Evolutionary conservation across 2,888 invertebrate genomes (phyloP).

Genomic region (Agapetus fuscipes): DNA sequence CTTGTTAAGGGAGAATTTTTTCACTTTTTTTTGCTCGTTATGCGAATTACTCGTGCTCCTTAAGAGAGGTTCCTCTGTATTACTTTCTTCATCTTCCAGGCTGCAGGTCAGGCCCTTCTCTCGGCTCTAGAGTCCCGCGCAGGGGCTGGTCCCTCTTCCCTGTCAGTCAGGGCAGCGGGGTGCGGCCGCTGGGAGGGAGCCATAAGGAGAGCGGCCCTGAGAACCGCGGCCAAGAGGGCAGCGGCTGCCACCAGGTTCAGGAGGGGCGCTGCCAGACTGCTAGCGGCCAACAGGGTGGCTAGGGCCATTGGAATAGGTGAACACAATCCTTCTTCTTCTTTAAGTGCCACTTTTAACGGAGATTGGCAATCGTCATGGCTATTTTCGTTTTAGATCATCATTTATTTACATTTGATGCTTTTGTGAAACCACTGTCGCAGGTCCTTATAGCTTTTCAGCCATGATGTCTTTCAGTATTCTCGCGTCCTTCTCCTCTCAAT

Average conservation of each 20-base stretch:
- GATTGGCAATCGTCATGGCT: too few species aligned
- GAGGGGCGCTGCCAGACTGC: conserved; percentile 14
- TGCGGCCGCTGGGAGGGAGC: conserved; percentile 18
- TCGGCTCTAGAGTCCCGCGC: conserved; percentile 14
- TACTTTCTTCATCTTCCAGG: too few species aligned
- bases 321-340: neutral
- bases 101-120: conserved; percentile 13
- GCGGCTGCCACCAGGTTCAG: conserved; percentile 14
- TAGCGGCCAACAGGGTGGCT: conserved; percentile 17
- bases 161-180: conserved; percentile 12
- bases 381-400: too few species aligned
- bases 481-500: too few species aligned
- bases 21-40: too few species aligned
- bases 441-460: too few species aligned
- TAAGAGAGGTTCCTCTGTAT: neutral
- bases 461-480: too few species aligned
- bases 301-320: conserved; percentile 18
- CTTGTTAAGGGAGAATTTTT: too few species aligned
- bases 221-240: conserved; percentile 14
- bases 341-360: too few species aligned
- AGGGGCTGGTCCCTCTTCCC: conserved; percentile 11
- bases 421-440: too few species aligned
- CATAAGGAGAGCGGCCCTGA: conserved; percentile 12
- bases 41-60: neutral
- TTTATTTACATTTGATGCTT: too few species aligned